Base-by-base conservation (phyloP, 2,113 vertebrate species). In the Okapia johnstoni region DNA sequence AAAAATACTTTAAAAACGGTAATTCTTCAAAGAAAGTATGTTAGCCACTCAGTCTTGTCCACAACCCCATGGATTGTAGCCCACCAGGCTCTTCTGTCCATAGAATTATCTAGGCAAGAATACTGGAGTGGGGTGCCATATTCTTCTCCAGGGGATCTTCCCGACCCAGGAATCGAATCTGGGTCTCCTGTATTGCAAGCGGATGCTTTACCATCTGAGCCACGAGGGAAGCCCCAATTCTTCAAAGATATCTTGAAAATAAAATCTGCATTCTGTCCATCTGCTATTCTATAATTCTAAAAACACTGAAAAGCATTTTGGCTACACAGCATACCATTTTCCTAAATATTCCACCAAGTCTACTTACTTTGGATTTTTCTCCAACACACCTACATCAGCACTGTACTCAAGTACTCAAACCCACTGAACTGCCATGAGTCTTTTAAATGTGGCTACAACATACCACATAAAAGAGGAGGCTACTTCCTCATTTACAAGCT, bases 361-460 rank as follows among this genome's bases (percentile, higher is more conserved):
- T n/a, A n/a, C n/a, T 89, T 83, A 93, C 46, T 97, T 54, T 84
- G n/a, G 28, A 73, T 93, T 96, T 96, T 96, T 95, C 92, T 93
- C 63, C 61, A 90, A 80, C 66, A 92, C 6, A 87, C 4, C 54
- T 76, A 43, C 2, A 88, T 79, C 3, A 94, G 28, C 12, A 88
- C 19, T 60, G 54, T 48, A 93, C 21, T 76, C 55, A 87, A 93
- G 73, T 52, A 25, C 40, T 96, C 58, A 88, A 92, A 96, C 48
- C 16, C 48, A 95, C 30, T 85, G 33, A 95, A 90, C 19, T 63
- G 93, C 55, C 48, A 66, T 3, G 2, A 55, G 60, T 90, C 61
- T 93, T 83, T 86, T 88, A 94, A 90, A 81, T 30, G 11, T 60
- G 48, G 28, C 85, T 54, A 54, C 36, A 85, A 83, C 33, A 73